Conservation (phyloP, 2,113 vertebrate species). For the Lamprologus lemairii region DNA sequence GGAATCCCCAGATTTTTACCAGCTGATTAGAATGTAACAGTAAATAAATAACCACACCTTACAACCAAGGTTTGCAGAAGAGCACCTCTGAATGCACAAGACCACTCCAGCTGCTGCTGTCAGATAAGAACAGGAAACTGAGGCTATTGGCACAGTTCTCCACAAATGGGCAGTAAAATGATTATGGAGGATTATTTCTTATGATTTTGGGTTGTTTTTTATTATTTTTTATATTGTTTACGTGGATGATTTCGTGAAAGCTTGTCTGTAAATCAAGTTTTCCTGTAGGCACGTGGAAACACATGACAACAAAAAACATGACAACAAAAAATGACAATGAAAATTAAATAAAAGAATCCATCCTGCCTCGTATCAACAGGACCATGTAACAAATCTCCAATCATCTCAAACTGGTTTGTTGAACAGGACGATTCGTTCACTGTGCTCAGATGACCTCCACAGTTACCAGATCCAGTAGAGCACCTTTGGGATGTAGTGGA, state of each 20-base stretch:
- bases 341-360: background rate
- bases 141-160: background rate
- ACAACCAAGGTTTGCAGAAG: background rate
- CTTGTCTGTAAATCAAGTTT: background rate
- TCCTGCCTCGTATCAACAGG: background rate
- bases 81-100: background rate
- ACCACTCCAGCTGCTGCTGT: background rate
- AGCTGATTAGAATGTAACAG: background rate
- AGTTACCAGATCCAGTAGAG: background rate
- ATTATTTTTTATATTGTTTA: background rate
- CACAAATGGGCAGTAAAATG: background rate
- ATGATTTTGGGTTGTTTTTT: background rate
- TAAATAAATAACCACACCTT: background rate
- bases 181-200: background rate
- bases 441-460: background rate
- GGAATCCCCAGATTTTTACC: background rate
- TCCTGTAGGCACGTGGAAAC: background rate
- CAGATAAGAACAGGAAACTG: background rate
- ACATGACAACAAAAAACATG: fast-evolving
- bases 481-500: background rate
- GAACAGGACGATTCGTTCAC: background rate
- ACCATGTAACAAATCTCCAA: background rate
- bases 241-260: fast-evolving
- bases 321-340: background rate
- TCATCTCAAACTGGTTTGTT: background rate